These are phyloP conservation scores for Pseudococcus longispinus DNA, from an alignment of 2,888 invertebrate species.

Conservation along the genomic window DNA sequence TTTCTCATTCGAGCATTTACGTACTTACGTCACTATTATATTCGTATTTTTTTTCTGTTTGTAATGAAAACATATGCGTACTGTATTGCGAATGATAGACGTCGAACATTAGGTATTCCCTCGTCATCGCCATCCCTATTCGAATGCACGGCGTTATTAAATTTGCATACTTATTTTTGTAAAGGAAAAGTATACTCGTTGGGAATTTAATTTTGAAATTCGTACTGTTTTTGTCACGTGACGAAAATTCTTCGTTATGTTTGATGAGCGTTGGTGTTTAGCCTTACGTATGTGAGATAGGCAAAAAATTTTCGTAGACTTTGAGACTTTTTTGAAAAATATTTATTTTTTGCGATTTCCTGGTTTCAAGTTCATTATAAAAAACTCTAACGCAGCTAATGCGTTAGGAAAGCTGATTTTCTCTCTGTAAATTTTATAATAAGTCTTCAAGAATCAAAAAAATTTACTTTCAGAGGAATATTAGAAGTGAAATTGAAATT, in stretches of 20 bases:
- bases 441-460: too few species aligned
- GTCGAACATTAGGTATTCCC: background rate
- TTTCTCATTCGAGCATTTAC: background rate
- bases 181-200: slow-evolving; percentile 28
- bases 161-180: background rate
- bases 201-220: slow-evolving; percentile 2
- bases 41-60: too few species aligned
- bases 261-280: background rate
- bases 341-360: too few species aligned
- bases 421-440: too few species aligned
- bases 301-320: too few species aligned
- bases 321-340: too few species aligned
- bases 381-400: too few species aligned
- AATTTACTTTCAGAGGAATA: too few species aligned
- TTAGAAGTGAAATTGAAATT: too few species aligned
- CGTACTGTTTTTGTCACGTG: background rate
- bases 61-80: background rate
- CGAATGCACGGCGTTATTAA: background rate
- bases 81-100: background rate
- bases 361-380: too few species aligned
- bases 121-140: background rate
- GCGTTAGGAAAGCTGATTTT: too few species aligned
- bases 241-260: too few species aligned
- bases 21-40: background rate
- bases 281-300: background rate